Percentiles rank a stretch among this genome's conserved stretches.
Conservation (phyloP, 2,113 vertebrate genomes). For the Hoplias malabaricus region DNA sequence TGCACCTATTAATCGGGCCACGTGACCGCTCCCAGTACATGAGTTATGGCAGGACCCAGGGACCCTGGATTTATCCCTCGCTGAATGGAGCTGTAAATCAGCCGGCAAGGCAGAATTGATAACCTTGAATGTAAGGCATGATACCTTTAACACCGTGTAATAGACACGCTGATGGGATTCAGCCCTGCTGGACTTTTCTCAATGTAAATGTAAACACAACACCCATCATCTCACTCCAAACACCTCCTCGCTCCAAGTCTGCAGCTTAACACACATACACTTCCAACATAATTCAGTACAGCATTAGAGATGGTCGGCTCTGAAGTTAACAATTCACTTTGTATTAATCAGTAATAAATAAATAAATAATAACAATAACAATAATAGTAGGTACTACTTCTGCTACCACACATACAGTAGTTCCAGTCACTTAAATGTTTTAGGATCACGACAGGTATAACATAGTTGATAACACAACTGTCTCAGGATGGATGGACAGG, state of each 20-base stretch:
- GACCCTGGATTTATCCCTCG: constrained; percentile 51
- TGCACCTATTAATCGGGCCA: constrained; percentile 49
- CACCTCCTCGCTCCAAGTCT: background rate
- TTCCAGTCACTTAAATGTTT: too few relatives aligned
- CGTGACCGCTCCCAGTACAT: constrained; percentile 33
- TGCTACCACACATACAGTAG: too few relatives aligned
- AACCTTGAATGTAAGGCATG: constrained; percentile 55
- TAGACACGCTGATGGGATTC: constrained; percentile 42
- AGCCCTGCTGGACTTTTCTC: constrained; percentile 14
- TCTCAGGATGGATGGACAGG: too few relatives aligned
- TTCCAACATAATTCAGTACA: background rate
- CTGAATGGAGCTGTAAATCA: constrained; percentile 56
- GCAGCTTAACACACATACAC: background rate
- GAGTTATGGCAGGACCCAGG: constrained; percentile 44
- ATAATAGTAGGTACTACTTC: too few relatives aligned
- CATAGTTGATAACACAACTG: too few relatives aligned
- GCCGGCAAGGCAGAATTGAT: constrained; percentile 50
- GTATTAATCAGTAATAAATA: too few relatives aligned
- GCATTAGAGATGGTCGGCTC: too few relatives aligned
- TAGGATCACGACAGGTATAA: too few relatives aligned
- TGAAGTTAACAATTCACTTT: too few relatives aligned
- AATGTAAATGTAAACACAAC: constrained; percentile 2
- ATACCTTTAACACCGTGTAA: constrained; percentile 55
- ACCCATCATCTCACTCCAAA: background rate
- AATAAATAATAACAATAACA: too few relatives aligned